A percentile compares a stretch with the other conserved stretches of the same genome.
Conservation (phyloP, 2,797 vertebrate species). For the Platalea minor region DNA sequence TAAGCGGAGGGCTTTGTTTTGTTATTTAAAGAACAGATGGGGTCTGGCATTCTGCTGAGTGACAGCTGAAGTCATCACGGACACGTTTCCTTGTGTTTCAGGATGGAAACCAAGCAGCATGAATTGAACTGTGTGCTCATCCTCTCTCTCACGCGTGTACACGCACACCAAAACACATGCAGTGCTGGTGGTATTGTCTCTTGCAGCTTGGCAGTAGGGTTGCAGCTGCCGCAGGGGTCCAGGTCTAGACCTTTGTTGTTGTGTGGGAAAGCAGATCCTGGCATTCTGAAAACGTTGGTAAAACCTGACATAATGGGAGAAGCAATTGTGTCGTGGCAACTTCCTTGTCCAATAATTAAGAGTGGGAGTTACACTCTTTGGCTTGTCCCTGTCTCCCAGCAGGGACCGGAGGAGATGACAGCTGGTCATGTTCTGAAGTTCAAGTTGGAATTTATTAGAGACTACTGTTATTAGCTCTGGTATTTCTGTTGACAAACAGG, state of each 20-base stretch:
- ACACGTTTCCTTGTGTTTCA: background rate
- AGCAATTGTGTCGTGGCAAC: background rate
- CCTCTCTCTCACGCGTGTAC: accelerated
- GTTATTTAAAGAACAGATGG: constrained; percentile 45
- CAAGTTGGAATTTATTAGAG: constrained; percentile 19
- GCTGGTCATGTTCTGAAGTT: background rate
- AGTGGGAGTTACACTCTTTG: background rate
- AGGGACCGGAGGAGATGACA: background rate
- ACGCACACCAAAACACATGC: background rate
- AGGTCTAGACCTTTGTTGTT: background rate
- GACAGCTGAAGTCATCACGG: constrained; percentile 21
- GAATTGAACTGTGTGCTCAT: background rate
- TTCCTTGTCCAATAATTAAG: background rate
- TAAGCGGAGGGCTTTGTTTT: background rate
- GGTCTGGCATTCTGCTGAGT: constrained; percentile 13
- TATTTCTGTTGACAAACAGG: constrained; percentile 15
- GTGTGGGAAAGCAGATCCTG: background rate
- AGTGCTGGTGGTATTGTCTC: background rate
- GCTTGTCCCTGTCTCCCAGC: background rate
- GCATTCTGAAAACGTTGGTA: background rate
- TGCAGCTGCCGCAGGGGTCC: background rate
- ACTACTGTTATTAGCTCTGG: constrained; percentile 3
- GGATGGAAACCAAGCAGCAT: constrained; percentile 7
- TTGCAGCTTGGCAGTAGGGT: background rate
- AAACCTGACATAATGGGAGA: background rate